Conservation (phyloP, 1,140 invertebrate genomes). For the Octopus sinensis region DNA sequence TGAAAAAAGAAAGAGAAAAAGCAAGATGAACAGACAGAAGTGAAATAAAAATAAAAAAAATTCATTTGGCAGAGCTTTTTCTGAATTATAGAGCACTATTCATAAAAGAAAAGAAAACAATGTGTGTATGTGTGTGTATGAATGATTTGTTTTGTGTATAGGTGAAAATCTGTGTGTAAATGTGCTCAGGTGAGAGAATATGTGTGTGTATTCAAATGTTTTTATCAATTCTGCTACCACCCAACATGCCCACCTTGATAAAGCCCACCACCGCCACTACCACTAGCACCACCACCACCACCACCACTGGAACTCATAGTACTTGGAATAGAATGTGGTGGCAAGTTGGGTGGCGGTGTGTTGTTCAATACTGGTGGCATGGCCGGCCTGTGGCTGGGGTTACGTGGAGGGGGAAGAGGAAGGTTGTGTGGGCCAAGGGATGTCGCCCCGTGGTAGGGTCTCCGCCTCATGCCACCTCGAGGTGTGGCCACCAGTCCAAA, state of each 20-base stretch:
- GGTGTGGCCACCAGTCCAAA: background rate
- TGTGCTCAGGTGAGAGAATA: too few relatives aligned
- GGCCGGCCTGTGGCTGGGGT: background rate
- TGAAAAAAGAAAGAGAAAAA: too few relatives aligned
- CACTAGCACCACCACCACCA: background rate
- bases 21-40: too few relatives aligned
- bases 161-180: background rate
- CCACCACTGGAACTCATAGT: background rate
- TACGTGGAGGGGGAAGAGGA: background rate
- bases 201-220: too few relatives aligned
- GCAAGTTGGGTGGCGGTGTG: background rate
- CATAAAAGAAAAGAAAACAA: too few relatives aligned
- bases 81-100: too few relatives aligned
- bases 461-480: background rate
- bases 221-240: background rate
- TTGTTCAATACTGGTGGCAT: background rate
- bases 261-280: background rate
- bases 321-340: background rate
- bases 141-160: background rate
- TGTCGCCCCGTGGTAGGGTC: background rate
- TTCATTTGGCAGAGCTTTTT: too few relatives aligned
- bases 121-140: background rate
- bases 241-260: background rate
- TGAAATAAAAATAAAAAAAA: too few relatives aligned
- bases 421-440: background rate